Conservation (phyloP, 2,113 vertebrate species). For the Tenrec ecaudatus region DNA sequence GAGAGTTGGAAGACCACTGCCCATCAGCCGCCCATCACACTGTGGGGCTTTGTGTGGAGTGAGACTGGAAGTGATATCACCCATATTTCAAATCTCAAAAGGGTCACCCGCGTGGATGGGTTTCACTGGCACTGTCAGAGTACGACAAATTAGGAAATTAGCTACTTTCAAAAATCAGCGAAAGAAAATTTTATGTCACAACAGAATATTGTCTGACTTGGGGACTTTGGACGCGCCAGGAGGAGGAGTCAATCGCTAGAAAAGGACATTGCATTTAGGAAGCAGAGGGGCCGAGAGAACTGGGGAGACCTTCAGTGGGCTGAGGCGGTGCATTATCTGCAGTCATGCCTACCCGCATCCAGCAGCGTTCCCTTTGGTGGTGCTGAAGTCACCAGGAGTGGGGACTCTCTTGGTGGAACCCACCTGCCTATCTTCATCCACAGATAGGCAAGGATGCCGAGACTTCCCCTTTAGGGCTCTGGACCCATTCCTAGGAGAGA, state of each 20-base stretch:
- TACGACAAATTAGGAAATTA: not conserved
- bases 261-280: not conserved
- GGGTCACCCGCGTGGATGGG: not conserved
- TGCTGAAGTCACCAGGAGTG: too few relatives aligned
- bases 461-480: too few relatives aligned
- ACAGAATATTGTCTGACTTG: not conserved
- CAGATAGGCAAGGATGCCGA: too few relatives aligned
- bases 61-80: not conserved
- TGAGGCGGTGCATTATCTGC: not conserved
- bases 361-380: not conserved
- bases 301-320: not conserved
- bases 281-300: not conserved
- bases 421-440: too few relatives aligned
- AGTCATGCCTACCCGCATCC: not conserved
- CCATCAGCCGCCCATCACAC: not conserved
- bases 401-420: too few relatives aligned
- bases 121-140: not conserved
- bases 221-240: not conserved
- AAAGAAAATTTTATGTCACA: not conserved
- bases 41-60: not conserved
- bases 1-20: not conserved
- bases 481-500: too few relatives aligned
- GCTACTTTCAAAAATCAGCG: not conserved
- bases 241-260: not conserved
- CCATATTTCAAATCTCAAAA: not conserved